Evolutionary conservation across 1,140 invertebrate species (phyloP).

Genomic region (Heliconius melpomene): DNA sequence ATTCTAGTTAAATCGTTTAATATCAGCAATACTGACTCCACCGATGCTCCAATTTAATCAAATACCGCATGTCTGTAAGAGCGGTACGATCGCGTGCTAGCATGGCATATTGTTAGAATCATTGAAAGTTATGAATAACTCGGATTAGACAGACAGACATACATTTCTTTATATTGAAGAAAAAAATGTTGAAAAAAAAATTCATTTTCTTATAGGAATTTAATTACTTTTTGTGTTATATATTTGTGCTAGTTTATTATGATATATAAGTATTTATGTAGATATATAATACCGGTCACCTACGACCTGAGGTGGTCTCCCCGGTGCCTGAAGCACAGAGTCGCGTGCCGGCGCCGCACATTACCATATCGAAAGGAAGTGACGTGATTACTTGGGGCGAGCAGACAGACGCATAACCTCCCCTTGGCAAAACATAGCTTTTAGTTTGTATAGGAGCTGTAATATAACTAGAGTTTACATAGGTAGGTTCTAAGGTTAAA

Average conservation of each 20-base stretch:
- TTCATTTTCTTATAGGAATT: no score
- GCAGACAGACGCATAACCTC: constrained; percentile 33
- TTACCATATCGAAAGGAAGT: constrained; percentile 67
- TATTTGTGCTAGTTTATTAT: no score
- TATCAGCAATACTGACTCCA: not conserved
- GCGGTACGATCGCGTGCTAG: not conserved
- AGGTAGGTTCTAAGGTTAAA: not conserved
- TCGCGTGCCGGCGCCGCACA: constrained; percentile 52
- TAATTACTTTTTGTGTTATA: no score
- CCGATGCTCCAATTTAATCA: not conserved
- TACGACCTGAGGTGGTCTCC: not conserved
- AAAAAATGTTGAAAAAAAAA: no score
- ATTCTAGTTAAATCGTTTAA: not conserved
- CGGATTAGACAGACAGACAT: not conserved
- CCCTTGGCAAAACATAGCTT: constrained; percentile 3
- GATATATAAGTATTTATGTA: not conserved
- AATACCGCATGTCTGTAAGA: constrained; percentile 2
- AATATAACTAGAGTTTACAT: not conserved
- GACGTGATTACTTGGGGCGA: constrained; percentile 52
- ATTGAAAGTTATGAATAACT: not conserved
- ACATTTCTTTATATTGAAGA: not conserved
- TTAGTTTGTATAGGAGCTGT: not conserved
- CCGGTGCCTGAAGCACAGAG: constrained; percentile 18
- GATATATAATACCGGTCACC: not conserved
- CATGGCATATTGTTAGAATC: not conserved